Evolutionary conservation across 2,888 invertebrate species (phyloP).

Genomic region (Dermolepida albohirtum): DNA sequence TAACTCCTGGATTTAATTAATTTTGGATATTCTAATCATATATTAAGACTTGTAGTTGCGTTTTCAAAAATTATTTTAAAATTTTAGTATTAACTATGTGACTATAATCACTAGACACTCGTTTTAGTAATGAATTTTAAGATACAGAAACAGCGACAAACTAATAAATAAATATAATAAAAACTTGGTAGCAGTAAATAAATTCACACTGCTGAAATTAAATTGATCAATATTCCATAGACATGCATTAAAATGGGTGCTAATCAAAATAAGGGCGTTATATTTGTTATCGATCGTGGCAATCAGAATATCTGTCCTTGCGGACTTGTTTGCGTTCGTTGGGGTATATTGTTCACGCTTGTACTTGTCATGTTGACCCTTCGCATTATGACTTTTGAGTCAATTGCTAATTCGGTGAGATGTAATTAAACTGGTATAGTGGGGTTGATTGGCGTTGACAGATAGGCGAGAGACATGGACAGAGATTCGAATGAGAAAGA

Average conservation of each 20-base stretch:
- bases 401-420: conserved; percentile 45
- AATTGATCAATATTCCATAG: conserved; percentile 16
- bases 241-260: conserved; percentile 3
- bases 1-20: no score
- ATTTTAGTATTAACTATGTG: no score
- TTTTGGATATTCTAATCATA: no score
- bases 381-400: conserved; percentile 40
- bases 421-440: conserved; percentile 41
- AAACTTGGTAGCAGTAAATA: not conserved
- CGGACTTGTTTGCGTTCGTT: conserved; percentile 13
- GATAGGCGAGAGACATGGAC: conserved; percentile 26
- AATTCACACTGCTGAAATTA: not conserved
- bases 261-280: conserved; percentile 17
- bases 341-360: conserved; percentile 25
- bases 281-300: conserved; percentile 18
- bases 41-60: no score
- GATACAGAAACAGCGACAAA: no score
- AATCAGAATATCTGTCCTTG: conserved; percentile 19
- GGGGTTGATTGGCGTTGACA: conserved; percentile 36
- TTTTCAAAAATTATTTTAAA: no score
- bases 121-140: no score
- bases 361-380: conserved; percentile 38
- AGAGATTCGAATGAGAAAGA: conserved; percentile 20
- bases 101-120: no score
- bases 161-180: no score